Evolutionary conservation across 2,888 invertebrate genomes (phyloP).

Genomic region (Liodrosophila aerea): DNA sequence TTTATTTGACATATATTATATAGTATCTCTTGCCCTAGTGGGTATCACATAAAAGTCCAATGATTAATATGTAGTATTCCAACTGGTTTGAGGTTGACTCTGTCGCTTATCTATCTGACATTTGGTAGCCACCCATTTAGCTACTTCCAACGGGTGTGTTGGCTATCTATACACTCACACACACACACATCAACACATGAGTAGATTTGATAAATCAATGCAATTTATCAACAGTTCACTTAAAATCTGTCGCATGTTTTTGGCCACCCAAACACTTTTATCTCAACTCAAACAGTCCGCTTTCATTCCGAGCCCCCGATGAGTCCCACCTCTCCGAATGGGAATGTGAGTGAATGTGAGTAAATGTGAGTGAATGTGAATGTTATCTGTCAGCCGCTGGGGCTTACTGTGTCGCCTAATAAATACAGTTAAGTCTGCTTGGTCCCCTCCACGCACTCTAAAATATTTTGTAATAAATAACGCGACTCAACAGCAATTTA

Average conservation of each 20-base stretch:
- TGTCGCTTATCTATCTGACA: slow-evolving; percentile 60
- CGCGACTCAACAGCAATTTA: slow-evolving; percentile 32
- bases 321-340: not conserved
- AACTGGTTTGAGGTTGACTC: slow-evolving; percentile 16
- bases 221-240: slow-evolving; percentile 72
- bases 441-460: slow-evolving; percentile 1
- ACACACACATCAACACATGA: slow-evolving; percentile 22
- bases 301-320: slow-evolving; percentile 1
- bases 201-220: slow-evolving; percentile 71
- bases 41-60: slow-evolving; percentile 21
- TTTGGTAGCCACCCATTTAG: slow-evolving; percentile 61
- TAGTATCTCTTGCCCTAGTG: no score
- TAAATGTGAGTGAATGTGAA: slow-evolving; percentile 29
- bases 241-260: slow-evolving; percentile 61
- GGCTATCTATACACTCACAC: slow-evolving; percentile 16
- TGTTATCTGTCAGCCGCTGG: slow-evolving; percentile 58
- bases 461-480: slow-evolving; percentile 63
- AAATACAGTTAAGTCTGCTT: slow-evolving; percentile 63
- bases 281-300: slow-evolving; percentile 56
- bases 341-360: slow-evolving; percentile 27
- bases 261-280: slow-evolving; percentile 46
- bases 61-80: slow-evolving; percentile 53
- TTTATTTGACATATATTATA: no score
- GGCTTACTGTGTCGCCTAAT: slow-evolving; percentile 61
- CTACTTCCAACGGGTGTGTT: slow-evolving; percentile 37